A percentile compares a stretch with the other conserved stretches of the same genome.
Evolutionary conservation across 1,140 invertebrate genomes (phyloP).

Genomic region (Procambarus clarkii): DNA sequence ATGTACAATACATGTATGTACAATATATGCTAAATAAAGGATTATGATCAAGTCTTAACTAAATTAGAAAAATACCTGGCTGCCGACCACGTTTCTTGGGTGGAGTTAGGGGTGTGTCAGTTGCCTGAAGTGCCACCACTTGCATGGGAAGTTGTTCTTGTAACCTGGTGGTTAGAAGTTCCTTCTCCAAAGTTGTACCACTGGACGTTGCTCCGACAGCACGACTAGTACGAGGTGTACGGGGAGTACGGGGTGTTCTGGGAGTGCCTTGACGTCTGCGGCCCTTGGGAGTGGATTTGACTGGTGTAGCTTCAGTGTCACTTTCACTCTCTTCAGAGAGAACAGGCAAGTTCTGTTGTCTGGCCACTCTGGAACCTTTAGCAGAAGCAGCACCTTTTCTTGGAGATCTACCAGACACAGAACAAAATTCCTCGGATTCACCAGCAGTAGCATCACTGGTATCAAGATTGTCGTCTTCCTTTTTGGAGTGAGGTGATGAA

Average conservation of each 20-base stretch:
- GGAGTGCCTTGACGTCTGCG: constrained; percentile 27
- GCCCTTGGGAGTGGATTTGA: constrained; percentile 11
- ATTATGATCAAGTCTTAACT: too few species aligned
- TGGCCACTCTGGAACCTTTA: constrained; percentile 16
- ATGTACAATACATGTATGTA: too few species aligned
- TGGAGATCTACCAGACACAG: background rate
- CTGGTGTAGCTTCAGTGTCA: constrained; percentile 18
- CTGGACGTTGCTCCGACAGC: background rate
- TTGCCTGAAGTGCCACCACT: background rate
- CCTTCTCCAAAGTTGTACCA: background rate
- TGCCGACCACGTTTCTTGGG: constrained; percentile 61
- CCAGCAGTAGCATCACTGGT: constrained; percentile 48
- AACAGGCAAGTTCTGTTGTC: constrained; percentile 17
- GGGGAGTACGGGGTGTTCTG: constrained; percentile 32
- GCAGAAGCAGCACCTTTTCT: background rate
- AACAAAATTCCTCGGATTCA: constrained; percentile 18
- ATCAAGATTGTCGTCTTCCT: constrained; percentile 67
- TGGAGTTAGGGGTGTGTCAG: constrained; percentile 17
- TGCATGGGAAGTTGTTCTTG: background rate
- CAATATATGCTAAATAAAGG: too few species aligned
- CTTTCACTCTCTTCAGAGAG: constrained; percentile 42
- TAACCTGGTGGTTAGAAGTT: background rate
- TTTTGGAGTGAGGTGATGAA: constrained; percentile 53
- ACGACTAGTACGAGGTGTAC: background rate
- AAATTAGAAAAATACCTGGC: constrained; percentile 29